Conservation (phyloP, 2,113 vertebrate species). For the Candoia aspera region DNA sequence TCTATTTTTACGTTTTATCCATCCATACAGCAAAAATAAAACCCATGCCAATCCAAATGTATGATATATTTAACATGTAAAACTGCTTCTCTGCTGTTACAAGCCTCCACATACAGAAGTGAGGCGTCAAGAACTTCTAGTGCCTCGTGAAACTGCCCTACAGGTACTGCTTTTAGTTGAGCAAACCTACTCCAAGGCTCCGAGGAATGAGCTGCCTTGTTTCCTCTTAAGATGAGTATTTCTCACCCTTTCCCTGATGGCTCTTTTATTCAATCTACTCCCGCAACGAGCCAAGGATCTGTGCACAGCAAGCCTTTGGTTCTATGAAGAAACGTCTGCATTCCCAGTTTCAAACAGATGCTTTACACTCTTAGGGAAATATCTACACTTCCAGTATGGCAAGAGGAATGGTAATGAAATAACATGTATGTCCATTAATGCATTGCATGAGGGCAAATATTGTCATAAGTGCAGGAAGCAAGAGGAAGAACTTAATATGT, state of each 20-base stretch:
- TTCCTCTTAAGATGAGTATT: background rate
- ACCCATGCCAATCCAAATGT: background rate
- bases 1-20: background rate
- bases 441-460: background rate
- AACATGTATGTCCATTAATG: background rate
- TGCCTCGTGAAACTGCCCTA: background rate
- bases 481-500: background rate
- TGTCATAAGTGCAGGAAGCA: background rate
- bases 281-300: background rate
- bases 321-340: background rate
- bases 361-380: background rate
- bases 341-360: background rate
- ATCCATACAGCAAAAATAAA: background rate
- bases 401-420: background rate
- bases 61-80: background rate
- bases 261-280: background rate
- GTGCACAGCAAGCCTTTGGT: background rate
- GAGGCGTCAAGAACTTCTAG: background rate
- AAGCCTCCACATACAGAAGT: background rate
- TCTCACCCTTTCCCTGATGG: background rate
- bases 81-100: background rate
- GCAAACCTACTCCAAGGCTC: background rate
- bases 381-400: background rate
- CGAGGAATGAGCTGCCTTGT: background rate
- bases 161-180: background rate